Evolutionary conservation across 1,140 invertebrate genomes (phyloP).

Genomic region (Cyclargus thomasi): DNA sequence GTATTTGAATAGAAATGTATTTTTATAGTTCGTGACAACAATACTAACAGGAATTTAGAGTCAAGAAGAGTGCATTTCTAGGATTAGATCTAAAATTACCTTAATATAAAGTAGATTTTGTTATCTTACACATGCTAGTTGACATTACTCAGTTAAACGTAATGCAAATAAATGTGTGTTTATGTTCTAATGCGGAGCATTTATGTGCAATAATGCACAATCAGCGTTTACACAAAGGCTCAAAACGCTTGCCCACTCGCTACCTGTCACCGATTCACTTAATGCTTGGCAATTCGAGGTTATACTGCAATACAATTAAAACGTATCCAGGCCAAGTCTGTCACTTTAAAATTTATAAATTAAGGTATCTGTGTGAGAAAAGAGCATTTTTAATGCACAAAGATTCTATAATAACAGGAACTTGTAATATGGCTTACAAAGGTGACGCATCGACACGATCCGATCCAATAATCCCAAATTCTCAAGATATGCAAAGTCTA

Average conservation of each 20-base stretch:
- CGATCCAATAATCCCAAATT: constrained; percentile 61
- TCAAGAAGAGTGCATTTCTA: no score
- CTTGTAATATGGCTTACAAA: constrained; percentile 71
- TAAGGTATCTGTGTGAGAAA: background rate
- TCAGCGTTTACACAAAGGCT: constrained; percentile 7
- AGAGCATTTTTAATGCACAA: constrained; percentile 24
- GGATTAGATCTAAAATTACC: no score
- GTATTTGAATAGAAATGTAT: no score
- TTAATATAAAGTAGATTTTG: background rate
- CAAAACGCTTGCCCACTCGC: constrained; percentile 10
- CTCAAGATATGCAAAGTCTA: constrained; percentile 16
- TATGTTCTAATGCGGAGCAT: background rate
- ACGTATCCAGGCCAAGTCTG: background rate
- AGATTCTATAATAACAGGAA: constrained; percentile 54
- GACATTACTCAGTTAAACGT: background rate
- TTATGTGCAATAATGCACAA: background rate
- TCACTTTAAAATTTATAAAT: constrained; percentile 10
- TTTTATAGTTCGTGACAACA: no score
- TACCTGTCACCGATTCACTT: constrained; percentile 2
- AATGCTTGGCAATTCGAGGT: background rate
- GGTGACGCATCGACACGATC: constrained; percentile 73
- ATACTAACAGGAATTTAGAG: no score
- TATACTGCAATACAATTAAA: constrained; percentile 2
- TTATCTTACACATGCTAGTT: background rate
- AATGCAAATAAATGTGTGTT: background rate